Percentiles rank a stretch among this genome's conserved stretches.
phyloP scores from a whole-genome alignment of 2,113 vertebrate genomes.

The Neoarius graeffei region DNA sequence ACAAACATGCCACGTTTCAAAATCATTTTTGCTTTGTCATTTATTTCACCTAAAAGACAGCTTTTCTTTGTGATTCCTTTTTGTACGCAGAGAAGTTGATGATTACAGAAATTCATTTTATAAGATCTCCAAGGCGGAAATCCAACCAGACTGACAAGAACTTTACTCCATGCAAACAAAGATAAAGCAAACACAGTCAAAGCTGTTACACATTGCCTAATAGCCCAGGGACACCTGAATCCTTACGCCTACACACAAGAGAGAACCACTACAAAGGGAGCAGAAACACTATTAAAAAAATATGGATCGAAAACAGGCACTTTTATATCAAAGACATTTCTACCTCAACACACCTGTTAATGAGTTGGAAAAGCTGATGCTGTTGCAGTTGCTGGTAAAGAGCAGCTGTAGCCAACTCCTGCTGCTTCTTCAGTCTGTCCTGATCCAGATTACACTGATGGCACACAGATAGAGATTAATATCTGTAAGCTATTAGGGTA shows the following conservation, averaged over 20 bases:
- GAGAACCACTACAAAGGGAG: not conserved
- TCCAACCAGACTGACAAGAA: not conserved
- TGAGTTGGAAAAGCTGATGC: slow-evolving; percentile 88
- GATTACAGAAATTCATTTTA: not conserved
- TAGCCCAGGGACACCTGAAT: not conserved
- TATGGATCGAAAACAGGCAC: not conserved
- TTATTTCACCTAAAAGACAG: not conserved
- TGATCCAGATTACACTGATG: slow-evolving; percentile 86
- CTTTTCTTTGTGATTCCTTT: not conserved
- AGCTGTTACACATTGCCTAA: not conserved
- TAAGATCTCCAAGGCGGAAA: not conserved
- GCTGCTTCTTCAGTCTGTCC: slow-evolving; percentile 89
- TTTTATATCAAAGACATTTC: not conserved
- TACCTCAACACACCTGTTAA: slow-evolving; percentile 75
- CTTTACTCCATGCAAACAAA: not conserved
- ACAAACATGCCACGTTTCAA: not conserved
- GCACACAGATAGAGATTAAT: not conserved
- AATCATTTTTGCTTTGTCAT: no score
- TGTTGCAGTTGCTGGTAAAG: slow-evolving; percentile 85
- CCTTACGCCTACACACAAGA: not conserved
- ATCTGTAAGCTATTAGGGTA: not conserved
- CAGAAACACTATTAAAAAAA: not conserved
- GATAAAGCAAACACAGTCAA: slow-evolving; percentile 1
- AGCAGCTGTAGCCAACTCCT: slow-evolving; percentile 78
- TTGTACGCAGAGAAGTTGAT: not conserved